Evolutionary conservation across 2,888 invertebrate genomes (phyloP).

Genomic region (Liopterus haemorrhoidalis): DNA sequence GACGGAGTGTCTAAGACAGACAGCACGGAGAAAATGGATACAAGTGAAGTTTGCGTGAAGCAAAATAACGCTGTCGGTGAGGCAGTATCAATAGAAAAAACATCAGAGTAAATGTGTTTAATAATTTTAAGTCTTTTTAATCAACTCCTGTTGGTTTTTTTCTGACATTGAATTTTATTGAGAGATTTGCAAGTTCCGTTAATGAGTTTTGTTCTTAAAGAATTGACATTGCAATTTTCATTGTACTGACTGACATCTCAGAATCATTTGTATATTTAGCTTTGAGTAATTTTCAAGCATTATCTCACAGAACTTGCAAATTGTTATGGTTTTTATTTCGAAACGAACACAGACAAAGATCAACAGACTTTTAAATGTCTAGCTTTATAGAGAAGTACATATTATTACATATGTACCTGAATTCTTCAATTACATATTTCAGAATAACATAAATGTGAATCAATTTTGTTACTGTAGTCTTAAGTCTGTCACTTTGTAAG

Average conservation of each 20-base stretch:
- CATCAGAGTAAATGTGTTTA: slow-evolving; percentile 18
- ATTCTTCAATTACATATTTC: slow-evolving; percentile 27
- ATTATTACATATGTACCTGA: slow-evolving; percentile 43
- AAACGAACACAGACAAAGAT: slow-evolving; percentile 6
- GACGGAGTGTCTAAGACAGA: slow-evolving; percentile 1
- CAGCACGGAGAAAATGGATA: slow-evolving; percentile 14
- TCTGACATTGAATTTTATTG: no score
- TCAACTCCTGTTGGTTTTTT: no score
- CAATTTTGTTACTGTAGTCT: slow-evolving; percentile 20
- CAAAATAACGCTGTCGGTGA: slow-evolving; percentile 19
- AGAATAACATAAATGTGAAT: slow-evolving; percentile 17
- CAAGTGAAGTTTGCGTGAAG: slow-evolving; percentile 19
- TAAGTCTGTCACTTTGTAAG: slow-evolving; percentile 12
- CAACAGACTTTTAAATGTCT: slow-evolving; percentile 21
- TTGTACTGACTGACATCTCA: no score
- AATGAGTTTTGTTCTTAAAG: no score
- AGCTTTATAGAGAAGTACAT: slow-evolving; percentile 38
- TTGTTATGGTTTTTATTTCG: neutral
- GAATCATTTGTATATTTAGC: no score
- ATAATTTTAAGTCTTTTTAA: no score
- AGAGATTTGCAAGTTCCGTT: slow-evolving; percentile 2
- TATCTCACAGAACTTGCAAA: neutral
- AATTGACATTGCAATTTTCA: no score
- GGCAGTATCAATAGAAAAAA: slow-evolving; percentile 15
- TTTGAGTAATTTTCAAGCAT: no score